Evolutionary conservation across 2,797 vertebrate genomes (phyloP).

Genomic region (Ctenosaura bakeri): DNA sequence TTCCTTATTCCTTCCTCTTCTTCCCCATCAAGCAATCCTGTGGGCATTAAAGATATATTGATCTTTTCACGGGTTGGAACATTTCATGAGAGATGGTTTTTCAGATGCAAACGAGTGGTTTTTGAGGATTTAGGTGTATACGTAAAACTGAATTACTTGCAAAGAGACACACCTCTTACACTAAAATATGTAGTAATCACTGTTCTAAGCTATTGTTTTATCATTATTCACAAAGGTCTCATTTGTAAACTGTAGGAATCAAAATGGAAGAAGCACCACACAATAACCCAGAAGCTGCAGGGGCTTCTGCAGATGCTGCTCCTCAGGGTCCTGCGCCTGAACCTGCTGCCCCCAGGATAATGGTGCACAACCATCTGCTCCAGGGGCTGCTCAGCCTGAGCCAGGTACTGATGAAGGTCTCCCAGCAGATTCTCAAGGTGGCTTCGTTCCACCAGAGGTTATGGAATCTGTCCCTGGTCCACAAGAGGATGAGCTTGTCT

Average conservation of each 20-base stretch:
- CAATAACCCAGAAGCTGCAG: background rate
- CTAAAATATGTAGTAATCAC: background rate
- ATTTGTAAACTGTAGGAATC: constrained; percentile 42
- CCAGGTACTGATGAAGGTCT: background rate
- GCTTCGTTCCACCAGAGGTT: rapidly evolving
- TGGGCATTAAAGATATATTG: background rate
- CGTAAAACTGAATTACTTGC: background rate
- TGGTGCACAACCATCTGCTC: rapidly evolving
- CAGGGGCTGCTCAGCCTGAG: background rate
- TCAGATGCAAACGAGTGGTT: background rate
- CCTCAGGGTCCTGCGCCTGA: background rate
- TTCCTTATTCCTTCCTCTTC: background rate
- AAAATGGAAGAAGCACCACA: constrained; percentile 51
- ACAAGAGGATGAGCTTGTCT: rapidly evolving
- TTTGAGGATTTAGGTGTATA: background rate
- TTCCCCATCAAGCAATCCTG: too few species aligned
- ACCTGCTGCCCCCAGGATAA: rapidly evolving
- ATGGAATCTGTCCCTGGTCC: background rate
- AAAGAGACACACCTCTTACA: background rate
- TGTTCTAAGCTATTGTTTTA: background rate
- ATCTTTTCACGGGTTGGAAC: background rate
- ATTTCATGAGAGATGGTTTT: background rate
- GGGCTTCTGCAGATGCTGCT: background rate
- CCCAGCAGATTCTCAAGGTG: rapidly evolving
- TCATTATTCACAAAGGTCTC: background rate